These are phyloP conservation scores for Micoletzkya japonica DNA, from an alignment of 2,888 invertebrate genomes.

Conservation along the genomic window DNA sequence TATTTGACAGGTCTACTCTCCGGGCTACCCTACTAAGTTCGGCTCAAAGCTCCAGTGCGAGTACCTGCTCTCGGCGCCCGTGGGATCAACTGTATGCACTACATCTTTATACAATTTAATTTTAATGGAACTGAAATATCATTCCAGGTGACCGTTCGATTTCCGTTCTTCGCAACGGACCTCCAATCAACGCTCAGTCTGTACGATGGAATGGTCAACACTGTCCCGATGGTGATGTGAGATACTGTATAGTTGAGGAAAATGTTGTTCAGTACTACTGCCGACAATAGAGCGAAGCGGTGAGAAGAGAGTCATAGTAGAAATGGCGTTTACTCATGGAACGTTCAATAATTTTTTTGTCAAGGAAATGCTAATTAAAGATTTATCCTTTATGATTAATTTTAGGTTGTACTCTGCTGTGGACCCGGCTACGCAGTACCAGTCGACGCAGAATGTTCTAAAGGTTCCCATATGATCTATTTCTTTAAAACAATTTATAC, in stretches of 20 bases:
- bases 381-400: background rate
- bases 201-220: background rate
- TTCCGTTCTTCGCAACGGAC: background rate
- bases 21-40: background rate
- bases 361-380: too few species aligned
- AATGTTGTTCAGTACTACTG: too few species aligned
- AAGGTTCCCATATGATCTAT: too few species aligned
- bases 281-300: too few species aligned
- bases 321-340: too few species aligned
- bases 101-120: background rate
- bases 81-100: background rate
- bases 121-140: too few species aligned
- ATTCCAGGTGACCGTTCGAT: background rate
- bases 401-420: background rate
- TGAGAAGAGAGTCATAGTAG: too few species aligned
- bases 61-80: background rate
- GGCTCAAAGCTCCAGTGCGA: background rate
- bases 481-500: too few species aligned
- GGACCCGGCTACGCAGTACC: background rate
- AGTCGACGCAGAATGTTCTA: background rate
- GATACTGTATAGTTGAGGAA: background rate
- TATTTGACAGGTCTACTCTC: background rate
- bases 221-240: background rate
- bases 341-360: too few species aligned
- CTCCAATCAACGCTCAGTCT: background rate